Evolutionary conservation across 2,888 invertebrate species (phyloP).

Genomic region (Nasonovia ribisnigri): DNA sequence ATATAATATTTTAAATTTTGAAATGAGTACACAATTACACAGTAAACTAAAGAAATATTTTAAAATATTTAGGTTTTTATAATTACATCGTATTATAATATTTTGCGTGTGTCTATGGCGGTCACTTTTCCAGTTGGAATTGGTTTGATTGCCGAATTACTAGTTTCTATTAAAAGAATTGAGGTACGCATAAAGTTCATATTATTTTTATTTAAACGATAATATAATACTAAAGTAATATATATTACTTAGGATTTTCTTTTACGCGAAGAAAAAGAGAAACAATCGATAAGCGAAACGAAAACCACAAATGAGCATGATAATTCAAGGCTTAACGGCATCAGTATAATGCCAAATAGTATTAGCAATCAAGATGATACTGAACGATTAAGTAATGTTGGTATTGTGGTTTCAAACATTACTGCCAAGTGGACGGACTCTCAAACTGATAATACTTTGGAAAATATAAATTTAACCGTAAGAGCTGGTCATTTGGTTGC

Average conservation of each 20-base stretch:
- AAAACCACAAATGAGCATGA: neutral
- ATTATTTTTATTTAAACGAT: slow-evolving; percentile 10
- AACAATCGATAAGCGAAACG: neutral
- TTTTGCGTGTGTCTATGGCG: slow-evolving; percentile 87
- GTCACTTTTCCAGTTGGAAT: slow-evolving; percentile 83
- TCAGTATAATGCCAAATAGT: neutral
- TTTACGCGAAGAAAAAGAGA: neutral
- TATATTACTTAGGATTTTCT: neutral
- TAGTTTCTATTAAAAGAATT: slow-evolving; percentile 81
- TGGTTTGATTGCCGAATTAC: slow-evolving; percentile 83
- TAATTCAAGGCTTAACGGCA: neutral
- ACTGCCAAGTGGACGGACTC: slow-evolving; percentile 73
- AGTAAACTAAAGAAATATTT: neutral
- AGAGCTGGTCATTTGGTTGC: slow-evolving; percentile 76
- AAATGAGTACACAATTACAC: neutral
- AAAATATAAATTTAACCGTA: slow-evolving; percentile 73
- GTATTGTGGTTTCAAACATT: slow-evolving; percentile 71
- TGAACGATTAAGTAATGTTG: slow-evolving; percentile 67
- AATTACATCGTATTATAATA: slow-evolving; percentile 90
- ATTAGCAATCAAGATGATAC: neutral
- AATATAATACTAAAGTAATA: neutral
- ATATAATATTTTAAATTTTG: neutral
- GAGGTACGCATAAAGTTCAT: slow-evolving; percentile 69
- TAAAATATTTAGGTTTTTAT: slow-evolving; percentile 76
- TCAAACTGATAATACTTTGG: slow-evolving; percentile 73